Evolutionary conservation across 2,797 vertebrate species (phyloP).

Genomic region (Monodelphis domestica): DNA sequence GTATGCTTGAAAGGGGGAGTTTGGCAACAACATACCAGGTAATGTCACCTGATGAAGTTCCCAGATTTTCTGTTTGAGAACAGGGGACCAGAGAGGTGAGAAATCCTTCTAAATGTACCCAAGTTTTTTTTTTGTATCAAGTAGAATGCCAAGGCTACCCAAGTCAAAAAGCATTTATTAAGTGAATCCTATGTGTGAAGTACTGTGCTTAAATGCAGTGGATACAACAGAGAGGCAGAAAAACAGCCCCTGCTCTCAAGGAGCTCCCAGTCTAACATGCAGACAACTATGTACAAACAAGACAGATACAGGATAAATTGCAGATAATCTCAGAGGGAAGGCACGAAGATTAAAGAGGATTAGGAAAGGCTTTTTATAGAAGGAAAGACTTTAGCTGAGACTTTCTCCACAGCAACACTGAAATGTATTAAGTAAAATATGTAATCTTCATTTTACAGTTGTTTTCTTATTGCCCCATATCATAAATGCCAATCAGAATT

Average conservation of each 20-base stretch:
- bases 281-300: neutral
- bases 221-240: neutral
- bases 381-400: neutral
- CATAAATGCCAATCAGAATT: neutral
- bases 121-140: no score
- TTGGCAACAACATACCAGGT: neutral
- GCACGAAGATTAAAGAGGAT: neutral
- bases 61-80: neutral
- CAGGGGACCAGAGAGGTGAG: neutral
- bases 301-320: neutral
- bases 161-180: neutral
- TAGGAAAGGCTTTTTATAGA: neutral
- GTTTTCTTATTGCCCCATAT: constrained; percentile 2
- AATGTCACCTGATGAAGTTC: neutral
- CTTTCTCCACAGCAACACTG: neutral
- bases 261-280: neutral
- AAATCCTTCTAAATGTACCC: neutral
- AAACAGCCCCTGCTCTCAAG: neutral
- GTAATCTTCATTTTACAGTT: neutral
- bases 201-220: neutral
- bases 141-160: neutral
- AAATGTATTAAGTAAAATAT: neutral
- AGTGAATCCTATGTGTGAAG: neutral
- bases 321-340: neutral
- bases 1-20: neutral